Evolutionary conservation across 2,797 vertebrate species (phyloP).

Genomic region (Cynopterus sphinx): DNA sequence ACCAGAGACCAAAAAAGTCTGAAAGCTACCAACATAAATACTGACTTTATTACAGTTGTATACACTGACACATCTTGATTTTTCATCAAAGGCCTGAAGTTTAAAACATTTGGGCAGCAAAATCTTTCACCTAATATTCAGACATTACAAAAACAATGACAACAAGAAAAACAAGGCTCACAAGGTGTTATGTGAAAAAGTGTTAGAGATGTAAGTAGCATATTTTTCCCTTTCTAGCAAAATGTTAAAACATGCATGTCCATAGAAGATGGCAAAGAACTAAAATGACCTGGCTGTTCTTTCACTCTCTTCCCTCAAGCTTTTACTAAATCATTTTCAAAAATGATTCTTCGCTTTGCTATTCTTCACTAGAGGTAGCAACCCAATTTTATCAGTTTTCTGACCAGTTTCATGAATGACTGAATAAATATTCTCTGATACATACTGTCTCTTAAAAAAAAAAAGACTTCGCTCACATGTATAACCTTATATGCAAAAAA

Average conservation of each 20-base stretch:
- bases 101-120: neutral
- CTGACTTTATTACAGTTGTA: neutral
- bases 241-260: neutral
- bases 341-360: constrained; percentile 20
- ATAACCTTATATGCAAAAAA: neutral
- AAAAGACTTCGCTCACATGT: neutral
- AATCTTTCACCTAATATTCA: neutral
- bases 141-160: neutral
- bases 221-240: neutral
- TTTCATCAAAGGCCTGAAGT: constrained; percentile 13
- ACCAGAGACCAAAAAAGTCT: neutral
- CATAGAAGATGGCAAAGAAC: neutral
- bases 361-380: constrained; percentile 4
- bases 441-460: neutral
- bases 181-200: neutral
- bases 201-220: neutral
- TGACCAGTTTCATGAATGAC: neutral
- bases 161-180: neutral
- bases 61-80: neutral
- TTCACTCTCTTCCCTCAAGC: neutral
- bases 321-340: constrained; percentile 5
- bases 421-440: neutral
- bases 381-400: neutral
- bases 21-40: neutral
- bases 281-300: neutral